Evolutionary conservation across 2,888 invertebrate species (phyloP), one percentile per base, ranked within the genome.

Genomic region (Limenitis camilla): DNA sequence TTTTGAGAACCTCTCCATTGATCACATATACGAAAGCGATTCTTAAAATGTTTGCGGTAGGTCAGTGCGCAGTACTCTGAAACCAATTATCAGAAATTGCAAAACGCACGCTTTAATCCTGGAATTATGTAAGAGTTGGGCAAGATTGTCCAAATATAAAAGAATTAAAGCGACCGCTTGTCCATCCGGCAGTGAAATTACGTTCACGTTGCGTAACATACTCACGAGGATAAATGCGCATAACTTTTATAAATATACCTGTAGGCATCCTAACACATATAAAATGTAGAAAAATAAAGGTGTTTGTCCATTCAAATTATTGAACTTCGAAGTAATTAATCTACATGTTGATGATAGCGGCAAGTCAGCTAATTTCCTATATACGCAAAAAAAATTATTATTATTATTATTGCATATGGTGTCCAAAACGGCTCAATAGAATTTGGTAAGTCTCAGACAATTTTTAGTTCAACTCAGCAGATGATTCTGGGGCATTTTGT

Each of bases 61-160:
- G 68, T 69, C 73, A 68, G 64, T 67, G 57, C 63, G 68, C 63
- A 72, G 71, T 64, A 72, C 71, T 68, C 71, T 73, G 71, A 74
- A 73, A 75, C 70, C 72, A 76, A 78, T 78, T 75, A 78, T 73
- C 69, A 65, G 70, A 75, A 73, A 81, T 84, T 82, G 77, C 84
- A 78, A 84, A 80, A 85, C 68, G 58, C 67, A 60, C 66, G 69
- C 67, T 72, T 78, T 80, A 75, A 78, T 85, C 85, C 85, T 81
- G 74, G 62, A 72, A 69, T 86, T 85, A 73, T 78, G 75, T 80
- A 85, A 84, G 48, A 58, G 68, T 86, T 84, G 77, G 68, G 77
- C 73, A 86, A 85, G 62, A 73, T 74, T 77, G 75, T 70, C 73
- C 76, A 76, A 80, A 78, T 73, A 69, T 75, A 76, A 68, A 71